phyloP scores from a whole-genome alignment of 30 jellyfish, hydroid and myxozoan genomes.

The Phacellophora camtschatica region DNA sequence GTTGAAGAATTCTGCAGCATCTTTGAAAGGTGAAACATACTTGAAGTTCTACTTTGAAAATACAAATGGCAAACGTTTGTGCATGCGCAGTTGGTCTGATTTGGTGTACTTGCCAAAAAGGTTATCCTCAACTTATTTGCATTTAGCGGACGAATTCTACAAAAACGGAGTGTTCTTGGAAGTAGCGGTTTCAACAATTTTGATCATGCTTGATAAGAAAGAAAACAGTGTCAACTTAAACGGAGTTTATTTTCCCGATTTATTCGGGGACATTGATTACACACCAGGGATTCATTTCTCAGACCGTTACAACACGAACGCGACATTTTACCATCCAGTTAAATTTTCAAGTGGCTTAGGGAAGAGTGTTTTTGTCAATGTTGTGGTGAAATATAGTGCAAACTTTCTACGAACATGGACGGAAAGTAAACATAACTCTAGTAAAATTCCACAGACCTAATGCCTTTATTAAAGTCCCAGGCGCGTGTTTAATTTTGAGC shows the following conservation, averaged over 20 bases:
- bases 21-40: constrained; percentile 15
- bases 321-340: constrained; percentile 57
- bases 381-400: neutral
- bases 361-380: neutral
- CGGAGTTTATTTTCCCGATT: constrained; percentile 70
- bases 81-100: constrained; percentile 65
- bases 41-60: constrained; percentile 26
- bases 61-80: constrained; percentile 32
- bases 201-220: constrained; percentile 43
- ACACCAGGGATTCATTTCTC: constrained; percentile 8
- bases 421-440: too few relatives aligned
- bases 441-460: too few relatives aligned
- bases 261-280: constrained; percentile 46
- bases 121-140: neutral
- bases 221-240: constrained; percentile 33
- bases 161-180: constrained; percentile 46
- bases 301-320: neutral
- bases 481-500: too few relatives aligned
- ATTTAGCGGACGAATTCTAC: constrained; percentile 17
- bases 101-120: constrained; percentile 57
- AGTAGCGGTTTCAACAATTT: constrained; percentile 60
- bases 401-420: too few relatives aligned
- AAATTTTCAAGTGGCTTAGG: constrained; percentile 29
- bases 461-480: too few relatives aligned
- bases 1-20: neutral